These are phyloP conservation scores for Drosophila emarginata DNA, from an alignment of 2,888 invertebrate genomes.

Conservation along the genomic window DNA sequence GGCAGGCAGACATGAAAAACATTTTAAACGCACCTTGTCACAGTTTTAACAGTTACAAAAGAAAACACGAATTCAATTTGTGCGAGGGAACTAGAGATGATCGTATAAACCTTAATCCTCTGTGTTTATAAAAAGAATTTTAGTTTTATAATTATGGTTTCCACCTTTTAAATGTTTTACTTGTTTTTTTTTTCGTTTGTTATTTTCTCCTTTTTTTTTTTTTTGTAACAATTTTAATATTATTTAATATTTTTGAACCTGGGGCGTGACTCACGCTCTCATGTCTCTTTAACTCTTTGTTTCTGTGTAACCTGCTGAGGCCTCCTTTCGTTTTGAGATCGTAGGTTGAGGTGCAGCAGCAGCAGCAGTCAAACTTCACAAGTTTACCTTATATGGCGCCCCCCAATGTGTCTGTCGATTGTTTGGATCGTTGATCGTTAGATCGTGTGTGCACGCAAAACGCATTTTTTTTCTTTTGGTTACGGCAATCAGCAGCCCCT, in stretches of 20 bases:
- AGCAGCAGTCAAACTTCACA: too few species aligned
- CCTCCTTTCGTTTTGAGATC: conserved; percentile 34
- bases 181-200: background rate
- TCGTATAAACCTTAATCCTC: too few species aligned
- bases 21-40: conserved; percentile 75
- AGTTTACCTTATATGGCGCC: conserved; percentile 69
- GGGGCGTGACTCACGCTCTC: conserved; percentile 8
- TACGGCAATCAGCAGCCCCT: conserved; percentile 52
- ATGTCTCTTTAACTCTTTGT: conserved; percentile 4
- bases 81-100: background rate
- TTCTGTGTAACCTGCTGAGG: conserved; percentile 38
- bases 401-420: conserved; percentile 26
- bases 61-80: conserved; percentile 45
- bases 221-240: too few species aligned
- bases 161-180: background rate
- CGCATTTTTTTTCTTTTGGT: conserved; percentile 52
- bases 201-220: background rate
- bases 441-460: conserved; percentile 64
- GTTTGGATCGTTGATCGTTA: conserved; percentile 28
- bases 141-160: background rate
- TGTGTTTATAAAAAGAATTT: too few species aligned
- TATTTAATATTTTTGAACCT: background rate
- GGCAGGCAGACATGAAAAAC: conserved; percentile 64
- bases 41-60: conserved; percentile 60
- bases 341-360: conserved; percentile 63